These are phyloP conservation scores for Cephonodes hylas DNA, from an alignment of 2,888 invertebrate species.

Conservation along the genomic window DNA sequence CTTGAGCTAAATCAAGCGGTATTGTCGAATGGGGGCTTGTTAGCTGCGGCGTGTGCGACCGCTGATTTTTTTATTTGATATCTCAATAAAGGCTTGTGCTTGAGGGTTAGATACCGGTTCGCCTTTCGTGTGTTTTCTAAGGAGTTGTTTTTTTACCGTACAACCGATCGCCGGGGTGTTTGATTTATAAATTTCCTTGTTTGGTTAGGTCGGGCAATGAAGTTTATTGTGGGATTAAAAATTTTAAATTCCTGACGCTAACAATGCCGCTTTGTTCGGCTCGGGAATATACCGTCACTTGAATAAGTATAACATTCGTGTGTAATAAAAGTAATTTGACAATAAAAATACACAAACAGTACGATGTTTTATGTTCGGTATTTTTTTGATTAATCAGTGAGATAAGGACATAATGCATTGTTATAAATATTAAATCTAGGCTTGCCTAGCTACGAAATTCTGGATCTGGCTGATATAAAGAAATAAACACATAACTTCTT, in stretches of 20 bases:
- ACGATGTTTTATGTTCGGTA: too few species aligned
- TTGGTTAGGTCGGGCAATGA: slow-evolving; percentile 55
- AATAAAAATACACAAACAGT: not conserved
- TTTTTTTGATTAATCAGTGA: too few species aligned
- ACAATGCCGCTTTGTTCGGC: slow-evolving; percentile 16
- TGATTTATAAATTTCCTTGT: slow-evolving; percentile 74
- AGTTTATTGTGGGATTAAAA: slow-evolving; percentile 51
- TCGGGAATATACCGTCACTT: slow-evolving; percentile 18
- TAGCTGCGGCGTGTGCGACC: slow-evolving; percentile 64
- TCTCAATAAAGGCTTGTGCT: slow-evolving; percentile 73
- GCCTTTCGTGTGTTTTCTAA: slow-evolving; percentile 49
- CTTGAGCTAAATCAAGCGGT: slow-evolving; percentile 76
- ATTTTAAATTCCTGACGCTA: slow-evolving; percentile 33
- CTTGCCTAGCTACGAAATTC: too few species aligned
- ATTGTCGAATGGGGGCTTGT: slow-evolving; percentile 73
- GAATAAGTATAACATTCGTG: not conserved
- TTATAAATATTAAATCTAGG: too few species aligned
- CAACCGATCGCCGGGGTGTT: slow-evolving; percentile 48
- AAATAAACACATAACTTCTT: too few species aligned
- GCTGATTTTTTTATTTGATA: slow-evolving; percentile 79
- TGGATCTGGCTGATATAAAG: too few species aligned
- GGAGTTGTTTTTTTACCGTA: slow-evolving; percentile 43
- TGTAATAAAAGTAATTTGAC: not conserved
- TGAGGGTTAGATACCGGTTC: slow-evolving; percentile 63
- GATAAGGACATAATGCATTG: too few species aligned